Percentiles rank a stretch among this genome's conserved stretches.
Evolutionary conservation across 2,113 vertebrate species (phyloP).

Genomic region (Rhea americana): DNA sequence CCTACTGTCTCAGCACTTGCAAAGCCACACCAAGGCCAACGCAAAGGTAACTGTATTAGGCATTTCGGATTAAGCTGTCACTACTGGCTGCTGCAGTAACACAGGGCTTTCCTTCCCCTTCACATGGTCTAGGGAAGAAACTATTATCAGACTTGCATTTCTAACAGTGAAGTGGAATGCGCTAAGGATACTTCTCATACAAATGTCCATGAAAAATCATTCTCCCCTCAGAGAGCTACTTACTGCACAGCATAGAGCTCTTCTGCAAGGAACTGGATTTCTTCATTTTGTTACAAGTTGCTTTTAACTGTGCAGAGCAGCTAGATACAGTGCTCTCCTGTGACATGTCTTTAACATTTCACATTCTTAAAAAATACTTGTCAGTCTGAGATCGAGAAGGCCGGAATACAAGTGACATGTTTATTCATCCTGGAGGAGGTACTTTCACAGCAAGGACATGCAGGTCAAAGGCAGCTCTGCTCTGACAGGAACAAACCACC

Average conservation of each 20-base stretch:
- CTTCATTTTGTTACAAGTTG: not conserved
- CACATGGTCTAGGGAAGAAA: no score
- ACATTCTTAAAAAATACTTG: no score
- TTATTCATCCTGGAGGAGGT: not conserved
- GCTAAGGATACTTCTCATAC: not conserved
- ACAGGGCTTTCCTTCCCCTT: not conserved
- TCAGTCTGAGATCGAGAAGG: not conserved
- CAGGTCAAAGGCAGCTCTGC: not conserved
- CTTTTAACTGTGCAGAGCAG: not conserved
- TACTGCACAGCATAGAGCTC: not conserved
- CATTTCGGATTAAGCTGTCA: fast-evolving
- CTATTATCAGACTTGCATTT: not conserved
- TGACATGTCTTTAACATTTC: not conserved
- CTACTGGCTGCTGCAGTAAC: not conserved
- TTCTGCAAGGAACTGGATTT: not conserved
- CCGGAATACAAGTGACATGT: not conserved
- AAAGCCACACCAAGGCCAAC: not conserved
- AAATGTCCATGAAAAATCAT: not conserved
- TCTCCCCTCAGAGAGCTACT: not conserved
- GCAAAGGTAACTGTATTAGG: not conserved
- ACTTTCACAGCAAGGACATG: fast-evolving
- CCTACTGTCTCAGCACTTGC: not conserved
- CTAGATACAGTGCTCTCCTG: fast-evolving
- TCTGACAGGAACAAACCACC: fast-evolving
- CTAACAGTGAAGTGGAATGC: not conserved